Evolutionary conservation across 2,797 vertebrate species (phyloP).

Genomic region (Iguana delicatissima): DNA sequence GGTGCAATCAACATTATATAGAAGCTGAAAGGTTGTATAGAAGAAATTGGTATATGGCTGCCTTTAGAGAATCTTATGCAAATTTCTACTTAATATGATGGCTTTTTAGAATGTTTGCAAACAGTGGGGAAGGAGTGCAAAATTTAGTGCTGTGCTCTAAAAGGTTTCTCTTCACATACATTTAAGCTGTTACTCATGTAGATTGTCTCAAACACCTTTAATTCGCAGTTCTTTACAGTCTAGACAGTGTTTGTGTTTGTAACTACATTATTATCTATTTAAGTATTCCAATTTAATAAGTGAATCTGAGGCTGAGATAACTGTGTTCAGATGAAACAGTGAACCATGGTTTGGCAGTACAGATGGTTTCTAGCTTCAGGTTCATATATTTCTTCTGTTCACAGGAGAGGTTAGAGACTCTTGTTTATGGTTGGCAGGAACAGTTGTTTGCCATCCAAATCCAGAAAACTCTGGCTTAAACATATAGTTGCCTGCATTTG

Average conservation of each 20-base stretch:
- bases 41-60: background rate
- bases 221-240: background rate
- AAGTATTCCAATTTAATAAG: background rate
- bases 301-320: background rate
- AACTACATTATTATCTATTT: background rate
- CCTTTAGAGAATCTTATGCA: background rate
- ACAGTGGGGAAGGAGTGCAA: background rate
- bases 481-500: background rate
- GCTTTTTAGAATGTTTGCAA: background rate
- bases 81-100: background rate
- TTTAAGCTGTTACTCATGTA: background rate
- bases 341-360: background rate
- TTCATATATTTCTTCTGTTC: background rate
- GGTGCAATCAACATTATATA: background rate
- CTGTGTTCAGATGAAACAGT: background rate
- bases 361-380: background rate
- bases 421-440: background rate
- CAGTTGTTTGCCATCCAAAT: background rate
- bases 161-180: background rate
- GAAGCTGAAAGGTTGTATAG: slow-evolving; percentile 5
- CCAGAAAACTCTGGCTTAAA: background rate
- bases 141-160: background rate
- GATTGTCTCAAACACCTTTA: background rate
- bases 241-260: background rate
- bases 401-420: too few relatives aligned